Conservation (phyloP, 2,888 invertebrate genomes). For the Lysandra bellargus region DNA sequence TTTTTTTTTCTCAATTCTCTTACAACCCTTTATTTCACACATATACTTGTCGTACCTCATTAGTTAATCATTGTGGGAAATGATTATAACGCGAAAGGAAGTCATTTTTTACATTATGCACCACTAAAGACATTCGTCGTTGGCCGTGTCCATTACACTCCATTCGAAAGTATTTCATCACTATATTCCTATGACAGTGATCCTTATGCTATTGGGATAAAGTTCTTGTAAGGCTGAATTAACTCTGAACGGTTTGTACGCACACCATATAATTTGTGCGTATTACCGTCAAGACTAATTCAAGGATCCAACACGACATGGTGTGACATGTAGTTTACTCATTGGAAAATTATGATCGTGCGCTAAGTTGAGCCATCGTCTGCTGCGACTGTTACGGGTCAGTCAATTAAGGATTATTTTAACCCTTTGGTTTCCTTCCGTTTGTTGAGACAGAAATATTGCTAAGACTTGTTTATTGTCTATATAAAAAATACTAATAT, state of each 20-base stretch:
- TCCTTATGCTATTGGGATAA: background rate
- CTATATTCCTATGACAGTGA: background rate
- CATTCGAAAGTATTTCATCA: background rate
- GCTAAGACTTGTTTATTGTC: background rate
- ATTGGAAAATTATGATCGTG: conserved; percentile 8
- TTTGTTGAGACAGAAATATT: background rate
- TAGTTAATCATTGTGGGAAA: conserved; percentile 13
- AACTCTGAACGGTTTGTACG: conserved; percentile 28
- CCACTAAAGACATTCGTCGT: conserved; percentile 58
- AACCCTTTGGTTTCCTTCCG: background rate
- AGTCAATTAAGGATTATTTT: background rate
- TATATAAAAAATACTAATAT: no score
- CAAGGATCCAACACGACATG: conserved; percentile 30
- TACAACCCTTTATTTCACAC: background rate
- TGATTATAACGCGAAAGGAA: conserved; percentile 26
- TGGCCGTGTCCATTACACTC: conserved; percentile 51
- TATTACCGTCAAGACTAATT: conserved; percentile 50
- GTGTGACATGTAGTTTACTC: conserved; percentile 21
- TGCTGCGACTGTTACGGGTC: background rate
- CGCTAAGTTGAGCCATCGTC: background rate
- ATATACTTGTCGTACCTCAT: background rate
- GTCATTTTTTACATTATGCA: conserved; percentile 47
- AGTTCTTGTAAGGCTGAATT: background rate
- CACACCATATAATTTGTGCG: conserved; percentile 52
- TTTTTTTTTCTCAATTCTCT: no score